Percentiles rank a stretch among this genome's conserved stretches.
phyloP scores from a whole-genome alignment of 1,140 invertebrate species.

The Heterodera carotae region DNA sequence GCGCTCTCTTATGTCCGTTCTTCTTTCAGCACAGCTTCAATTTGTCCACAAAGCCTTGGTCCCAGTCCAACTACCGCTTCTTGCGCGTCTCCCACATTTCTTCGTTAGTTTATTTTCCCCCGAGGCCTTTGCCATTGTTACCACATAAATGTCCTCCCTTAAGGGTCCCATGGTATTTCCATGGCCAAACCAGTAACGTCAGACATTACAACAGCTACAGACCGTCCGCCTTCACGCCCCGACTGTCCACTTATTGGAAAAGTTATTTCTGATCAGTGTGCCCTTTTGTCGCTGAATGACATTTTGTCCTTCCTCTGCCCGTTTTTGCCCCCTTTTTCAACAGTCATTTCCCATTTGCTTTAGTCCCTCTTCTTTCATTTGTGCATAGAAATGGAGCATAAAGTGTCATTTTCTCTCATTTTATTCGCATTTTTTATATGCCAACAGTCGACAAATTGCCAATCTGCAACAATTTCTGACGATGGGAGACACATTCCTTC shows the following conservation, averaged over 20 bases:
- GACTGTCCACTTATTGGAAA: slow-evolving; percentile 52
- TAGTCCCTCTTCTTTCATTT: not conserved
- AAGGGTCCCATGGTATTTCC: slow-evolving; percentile 51
- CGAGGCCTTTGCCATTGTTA: not conserved
- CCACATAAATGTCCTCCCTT: slow-evolving; percentile 15
- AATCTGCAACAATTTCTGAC: no score
- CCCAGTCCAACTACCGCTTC: slow-evolving; percentile 50
- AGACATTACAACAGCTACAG: slow-evolving; percentile 58
- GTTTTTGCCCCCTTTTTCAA: not conserved
- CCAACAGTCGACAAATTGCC: no score
- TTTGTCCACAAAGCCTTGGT: slow-evolving; percentile 54
- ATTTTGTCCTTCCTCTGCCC: not conserved
- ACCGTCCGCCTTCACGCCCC: slow-evolving; percentile 43
- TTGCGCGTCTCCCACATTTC: slow-evolving; percentile 47
- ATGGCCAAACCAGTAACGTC: slow-evolving; percentile 37
- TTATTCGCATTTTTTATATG: not conserved
- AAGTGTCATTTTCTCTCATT: not conserved
- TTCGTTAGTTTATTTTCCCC: slow-evolving; percentile 35
- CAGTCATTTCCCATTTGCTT: not conserved
- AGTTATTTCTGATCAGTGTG: slow-evolving; percentile 31
- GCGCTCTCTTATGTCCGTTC: not conserved
- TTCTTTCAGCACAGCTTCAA: slow-evolving; percentile 43
- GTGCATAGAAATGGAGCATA: slow-evolving; percentile 11
- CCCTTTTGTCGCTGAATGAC: slow-evolving; percentile 4
- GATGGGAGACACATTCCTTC: no score